Percentiles rank a stretch among this genome's conserved stretches.
Evolutionary conservation across 2,797 vertebrate genomes (phyloP).

Genomic region (Cryptoblepharus egeriae): DNA sequence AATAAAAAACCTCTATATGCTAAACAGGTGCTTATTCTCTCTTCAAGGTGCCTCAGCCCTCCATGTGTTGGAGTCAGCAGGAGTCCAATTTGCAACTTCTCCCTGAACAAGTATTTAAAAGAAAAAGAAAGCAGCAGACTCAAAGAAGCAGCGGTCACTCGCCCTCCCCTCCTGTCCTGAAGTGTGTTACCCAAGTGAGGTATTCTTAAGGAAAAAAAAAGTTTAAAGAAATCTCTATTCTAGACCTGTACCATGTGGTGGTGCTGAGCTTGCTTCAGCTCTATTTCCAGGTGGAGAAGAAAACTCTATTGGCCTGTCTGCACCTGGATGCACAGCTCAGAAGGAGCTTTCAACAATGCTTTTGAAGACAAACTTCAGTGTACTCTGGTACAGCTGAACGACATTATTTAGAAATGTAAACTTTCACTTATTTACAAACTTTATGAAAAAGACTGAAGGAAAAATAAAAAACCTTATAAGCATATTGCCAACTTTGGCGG

Average conservation of each 20-base stretch:
- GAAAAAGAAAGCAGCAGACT: conserved; percentile 73
- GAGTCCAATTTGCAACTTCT: conserved; percentile 72
- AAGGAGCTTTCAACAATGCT: conserved; percentile 59
- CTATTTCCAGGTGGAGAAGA: conserved; percentile 49
- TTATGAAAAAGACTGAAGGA: conserved; percentile 57
- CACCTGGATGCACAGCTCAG: conserved; percentile 36
- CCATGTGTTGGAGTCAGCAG: conserved; percentile 61
- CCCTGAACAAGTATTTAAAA: conserved; percentile 76
- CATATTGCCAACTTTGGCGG: conserved; percentile 78
- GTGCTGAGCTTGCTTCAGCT: conserved; percentile 60
- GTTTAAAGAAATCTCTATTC: conserved; percentile 41
- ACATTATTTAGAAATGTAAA: conserved; percentile 76
- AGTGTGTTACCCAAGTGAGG: conserved; percentile 82
- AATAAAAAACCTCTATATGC: conserved; percentile 63
- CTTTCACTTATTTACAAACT: conserved; percentile 78
- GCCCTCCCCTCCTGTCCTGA: conserved; percentile 78
- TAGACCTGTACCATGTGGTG: conserved; percentile 55
- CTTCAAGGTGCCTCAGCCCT: conserved; percentile 71
- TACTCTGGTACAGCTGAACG: conserved; percentile 64
- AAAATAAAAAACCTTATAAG: conserved; percentile 34
- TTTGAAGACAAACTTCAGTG: conserved; percentile 66
- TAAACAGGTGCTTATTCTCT: conserved; percentile 63
- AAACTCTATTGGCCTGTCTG: conserved; percentile 40
- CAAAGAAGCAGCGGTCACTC: conserved; percentile 76
- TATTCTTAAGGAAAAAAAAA: conserved; percentile 72